A percentile compares a stretch with the other conserved stretches of the same genome.
Conservation (phyloP, 2,797 vertebrate species). For the Pterois miles region DNA sequence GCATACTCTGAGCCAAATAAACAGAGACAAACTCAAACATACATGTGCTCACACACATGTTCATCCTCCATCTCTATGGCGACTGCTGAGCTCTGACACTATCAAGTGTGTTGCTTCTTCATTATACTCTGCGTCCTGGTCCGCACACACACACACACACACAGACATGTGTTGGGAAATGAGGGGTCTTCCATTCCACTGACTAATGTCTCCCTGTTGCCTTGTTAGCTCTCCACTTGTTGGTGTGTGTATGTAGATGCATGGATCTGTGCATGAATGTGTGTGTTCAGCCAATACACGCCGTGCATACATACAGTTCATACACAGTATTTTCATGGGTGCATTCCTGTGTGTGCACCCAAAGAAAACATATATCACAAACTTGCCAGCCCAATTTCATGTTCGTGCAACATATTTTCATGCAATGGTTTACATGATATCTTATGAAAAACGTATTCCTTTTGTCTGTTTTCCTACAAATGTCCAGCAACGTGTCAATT, state of each 20-base stretch:
- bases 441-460: no score
- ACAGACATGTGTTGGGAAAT: conserved; percentile 8
- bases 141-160: conserved; percentile 3
- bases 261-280: not conserved
- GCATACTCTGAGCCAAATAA: conserved; percentile 23
- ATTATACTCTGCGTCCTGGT: conserved; percentile 1
- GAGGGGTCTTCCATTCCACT: conserved; percentile 17
- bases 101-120: conserved; percentile 19
- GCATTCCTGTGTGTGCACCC: not conserved
- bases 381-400: not conserved
- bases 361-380: conserved; percentile 1
- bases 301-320: no score
- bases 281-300: not conserved
- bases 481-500: fast-evolving
- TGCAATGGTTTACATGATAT: no score
- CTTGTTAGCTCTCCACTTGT: conserved; percentile 38
- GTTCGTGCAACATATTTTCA: no score
- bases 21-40: conserved; percentile 24
- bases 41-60: not conserved
- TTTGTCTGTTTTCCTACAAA: no score
- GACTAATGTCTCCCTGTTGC: conserved; percentile 46
- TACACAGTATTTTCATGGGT: not conserved
- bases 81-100: conserved; percentile 5
- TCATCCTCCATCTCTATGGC: not conserved
- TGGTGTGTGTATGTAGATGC: not conserved